Base-by-base conservation (phyloP, 2,888 invertebrate species). In the Amiota communis region DNA sequence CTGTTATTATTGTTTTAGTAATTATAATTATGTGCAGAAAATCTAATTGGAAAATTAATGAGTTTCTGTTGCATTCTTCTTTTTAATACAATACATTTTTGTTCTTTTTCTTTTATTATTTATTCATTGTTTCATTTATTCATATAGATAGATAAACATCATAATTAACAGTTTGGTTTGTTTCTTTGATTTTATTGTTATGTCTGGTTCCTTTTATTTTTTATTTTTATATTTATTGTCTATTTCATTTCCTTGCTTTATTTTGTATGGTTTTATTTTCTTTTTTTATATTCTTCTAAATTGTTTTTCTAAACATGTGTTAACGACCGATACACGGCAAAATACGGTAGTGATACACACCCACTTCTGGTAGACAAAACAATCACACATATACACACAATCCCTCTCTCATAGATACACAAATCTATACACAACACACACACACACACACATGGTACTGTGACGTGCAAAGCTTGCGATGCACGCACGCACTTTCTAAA, bases 401-500 rank as follows among this genome's bases (percentile, higher is more conserved):
- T 20, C 20, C 9, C 59, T 9, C 8, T 20, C 59, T 20, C 15
- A 17, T 23, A 36, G 4, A 36, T 36, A 36, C 59, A 17, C 59
- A 12, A 15, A 12, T 15, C 1, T 3, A 23, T 3, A 23, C 47
- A 65, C 48, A n/a, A 48, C 17, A 15, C 48, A 65, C 65, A 65
- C 10, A 11, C 3, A n/a, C 17, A 17, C 13, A 48, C 15, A 65
- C 15, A 65, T 48, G n/a, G n/a, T n/a, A n/a, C 6, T 47, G 12
- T 20, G 63, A 59, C 23, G 20, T 20, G 20, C 59, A 59, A 36
- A 36, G 36, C 8, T 36, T 20, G 8, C 20, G 20, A 17, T 65
- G 46, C 63, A 63, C 48, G 63, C 63, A 63, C 63, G 67, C 67
- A 68, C 67, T 68, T 68, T 53, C 67, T 68, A 68, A 68, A 68